Base-by-base conservation (phyloP, 2,113 vertebrate genomes). In the Dunckerocampus dactyliophorus region DNA sequence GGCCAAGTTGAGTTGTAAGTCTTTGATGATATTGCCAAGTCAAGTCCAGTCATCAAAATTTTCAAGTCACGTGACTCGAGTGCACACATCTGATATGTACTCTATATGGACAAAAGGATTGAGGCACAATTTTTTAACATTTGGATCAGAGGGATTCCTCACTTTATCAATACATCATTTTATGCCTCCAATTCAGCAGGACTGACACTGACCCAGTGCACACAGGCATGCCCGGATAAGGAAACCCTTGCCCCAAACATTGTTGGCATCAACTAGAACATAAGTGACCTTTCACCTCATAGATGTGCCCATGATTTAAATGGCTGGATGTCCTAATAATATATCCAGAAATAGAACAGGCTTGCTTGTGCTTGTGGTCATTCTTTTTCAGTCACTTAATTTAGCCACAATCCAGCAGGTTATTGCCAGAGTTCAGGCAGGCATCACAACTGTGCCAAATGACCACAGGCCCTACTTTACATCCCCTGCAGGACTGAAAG, bases 331-430 rank as follows among this genome's bases (percentile, higher is more conserved):
- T 42, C 37, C n/a, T 17, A 56, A 39, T 42, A 39, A 28, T 28
- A 37, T 43, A 14, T 43, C 47, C 77, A 77, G 56, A 79, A 84
- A 81, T 77, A 59, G 54, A 67, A 65, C 55, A 19, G 31, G 14
- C 6, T 50, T 57, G 3, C 43, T 68, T 15, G 31, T 67, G n/a
- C n/a, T n/a, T n/a, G 58, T 65, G 37, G 50, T 66, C 48, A 0
- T 74, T 74, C 16, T 50, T 63, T 67, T 71, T 24, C 37, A 69
- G 50, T 67, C 55, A 79, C 67, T 81, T 85, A 80, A 84, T 76
- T 72, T 70, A 82, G 6, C 76, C 24, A 24, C 63, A 71, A 55
- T 79, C 22, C 19, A 58, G 48, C 17, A 58, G 62, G 68, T 39
- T 80, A 61, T 21, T 47, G 59, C 42, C 47, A 57, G 51, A 82